These are phyloP conservation scores for Rhea pennata DNA, from an alignment of 2,113 vertebrate species.

Conservation along the genomic window DNA sequence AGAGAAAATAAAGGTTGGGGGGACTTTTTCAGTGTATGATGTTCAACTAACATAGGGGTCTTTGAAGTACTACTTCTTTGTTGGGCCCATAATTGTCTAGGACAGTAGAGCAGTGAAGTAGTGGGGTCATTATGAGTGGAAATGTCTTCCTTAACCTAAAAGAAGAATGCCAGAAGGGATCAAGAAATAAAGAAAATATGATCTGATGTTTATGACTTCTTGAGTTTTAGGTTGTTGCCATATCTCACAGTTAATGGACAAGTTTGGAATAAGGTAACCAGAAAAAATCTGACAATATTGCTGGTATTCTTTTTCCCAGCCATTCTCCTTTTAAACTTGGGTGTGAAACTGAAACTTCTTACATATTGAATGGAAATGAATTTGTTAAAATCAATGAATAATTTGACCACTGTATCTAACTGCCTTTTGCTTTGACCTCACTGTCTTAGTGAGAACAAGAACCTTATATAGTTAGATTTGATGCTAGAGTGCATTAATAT, in stretches of 20 bases:
- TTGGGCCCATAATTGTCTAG: background rate
- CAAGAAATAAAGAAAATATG: background rate
- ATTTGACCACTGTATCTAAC: background rate
- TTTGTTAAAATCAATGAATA: conserved; percentile 1
- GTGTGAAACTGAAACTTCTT: background rate
- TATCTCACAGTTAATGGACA: background rate
- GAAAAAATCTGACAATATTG: background rate
- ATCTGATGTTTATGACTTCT: background rate
- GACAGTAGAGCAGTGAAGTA: background rate
- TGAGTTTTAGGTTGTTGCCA: background rate
- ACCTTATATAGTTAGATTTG: background rate
- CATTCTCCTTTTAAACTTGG: background rate
- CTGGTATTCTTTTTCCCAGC: background rate
- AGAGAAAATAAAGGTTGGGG: background rate
- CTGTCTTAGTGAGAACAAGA: background rate
- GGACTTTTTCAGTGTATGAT: background rate
- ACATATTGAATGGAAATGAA: background rate
- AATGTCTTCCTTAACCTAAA: background rate
- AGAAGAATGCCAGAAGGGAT: background rate
- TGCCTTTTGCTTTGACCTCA: background rate
- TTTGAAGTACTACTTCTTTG: background rate
- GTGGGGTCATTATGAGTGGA: background rate
- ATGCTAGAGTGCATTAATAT: background rate
- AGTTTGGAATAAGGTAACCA: background rate
- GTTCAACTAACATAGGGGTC: accelerated